Evolutionary conservation across 2,888 invertebrate genomes (phyloP).

Genomic region (Xestobium rufovillosum): DNA sequence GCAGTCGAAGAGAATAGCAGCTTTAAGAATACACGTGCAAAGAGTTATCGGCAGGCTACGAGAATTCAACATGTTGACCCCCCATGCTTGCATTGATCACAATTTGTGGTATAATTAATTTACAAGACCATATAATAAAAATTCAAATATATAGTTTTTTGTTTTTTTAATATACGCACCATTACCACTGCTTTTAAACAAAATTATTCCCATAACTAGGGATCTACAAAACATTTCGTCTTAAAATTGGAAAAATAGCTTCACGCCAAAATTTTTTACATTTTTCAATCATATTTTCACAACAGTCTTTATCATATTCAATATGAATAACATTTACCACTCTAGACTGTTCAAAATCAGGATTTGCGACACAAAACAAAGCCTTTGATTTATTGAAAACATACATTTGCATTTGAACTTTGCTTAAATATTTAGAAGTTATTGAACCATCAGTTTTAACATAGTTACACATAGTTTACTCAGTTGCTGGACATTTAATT

Average conservation of each 20-base stretch:
- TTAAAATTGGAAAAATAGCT: too few relatives aligned
- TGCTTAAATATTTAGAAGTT: constrained; percentile 16
- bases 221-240: too few relatives aligned
- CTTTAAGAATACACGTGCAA: constrained; percentile 16
- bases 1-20: constrained; percentile 15
- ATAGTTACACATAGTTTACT: constrained; percentile 15
- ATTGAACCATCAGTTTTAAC: constrained; percentile 19
- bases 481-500: constrained; percentile 26
- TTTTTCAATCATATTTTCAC: background rate
- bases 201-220: too few relatives aligned
- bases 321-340: constrained; percentile 13
- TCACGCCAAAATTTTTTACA: too few relatives aligned
- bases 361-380: constrained; percentile 20
- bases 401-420: constrained; percentile 24
- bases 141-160: background rate
- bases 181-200: too few relatives aligned
- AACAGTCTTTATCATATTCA: constrained; percentile 5
- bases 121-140: constrained; percentile 1
- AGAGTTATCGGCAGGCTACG: constrained; percentile 11
- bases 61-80: too few relatives aligned
- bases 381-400: constrained; percentile 13
- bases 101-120: background rate
- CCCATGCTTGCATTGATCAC: background rate
- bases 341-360: constrained; percentile 17
- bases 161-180: background rate